Evolutionary conservation across 2,113 vertebrate genomes (phyloP), one percentile per base, ranked within the genome.

Genomic region (Urocynchramus pylzowi): DNA sequence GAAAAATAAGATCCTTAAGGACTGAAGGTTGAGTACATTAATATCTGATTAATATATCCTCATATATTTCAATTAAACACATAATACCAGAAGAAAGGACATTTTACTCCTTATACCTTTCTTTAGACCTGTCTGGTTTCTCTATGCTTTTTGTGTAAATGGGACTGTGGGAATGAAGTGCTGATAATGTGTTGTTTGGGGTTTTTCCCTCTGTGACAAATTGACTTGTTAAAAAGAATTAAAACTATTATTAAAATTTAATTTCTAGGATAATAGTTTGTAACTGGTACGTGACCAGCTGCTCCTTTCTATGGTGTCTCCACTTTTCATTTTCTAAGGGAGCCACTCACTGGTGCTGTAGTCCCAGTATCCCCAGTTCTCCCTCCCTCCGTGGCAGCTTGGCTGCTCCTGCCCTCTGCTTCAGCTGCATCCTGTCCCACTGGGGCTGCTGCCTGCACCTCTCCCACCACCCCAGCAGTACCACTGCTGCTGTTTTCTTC

Each of bases 41-140:
- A 93, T 95, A 95, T 94, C 83, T 96, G 64, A 82, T 93, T 95
- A 93, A 94, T 98, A 92, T 97, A 95, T 98, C 85, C 85, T 95
- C 79, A 91, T 94, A 94, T 96, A 97, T 98, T 97, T 98, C 96
- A 98, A 97, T 97, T 84, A 89, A 98, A 96, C 87, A 81, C 94
- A 96, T 97, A 91, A 89, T 97, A 86, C 90, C 97, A 93, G 96
- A 81, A 87, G 90, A 96, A 97, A 97, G 90, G 94, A 45, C 8
- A 77, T 97, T 98, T 98, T 91, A 96, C 90, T 97, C 84, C 94
- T 56, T 97, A 93, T 95, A 93, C 89, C 71, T 96, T 98, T 97
- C 92, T 97, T 97, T 85, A 95, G 85, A 42, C 15, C 15, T 84
- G 22, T 54, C 70, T 93, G 68, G 49, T 94, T 64, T 77, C 89